phyloP scores from a whole-genome alignment of 1,140 invertebrate species.

The Dermatophagoides farinae region DNA sequence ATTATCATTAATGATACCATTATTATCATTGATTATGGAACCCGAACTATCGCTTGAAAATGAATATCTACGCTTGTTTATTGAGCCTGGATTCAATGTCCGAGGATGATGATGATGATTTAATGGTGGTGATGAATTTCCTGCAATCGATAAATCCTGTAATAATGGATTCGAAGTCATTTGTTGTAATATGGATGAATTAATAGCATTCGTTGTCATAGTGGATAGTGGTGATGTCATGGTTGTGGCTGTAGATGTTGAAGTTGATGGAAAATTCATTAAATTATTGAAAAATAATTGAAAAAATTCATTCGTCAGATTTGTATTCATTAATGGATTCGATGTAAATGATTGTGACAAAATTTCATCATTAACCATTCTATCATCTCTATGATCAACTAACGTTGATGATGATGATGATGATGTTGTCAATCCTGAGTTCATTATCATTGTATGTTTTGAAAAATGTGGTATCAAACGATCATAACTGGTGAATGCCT shows the following conservation, averaged over 20 bases:
- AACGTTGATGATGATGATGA: neutral
- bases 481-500: conserved; percentile 28
- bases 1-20: neutral
- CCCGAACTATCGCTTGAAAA: neutral
- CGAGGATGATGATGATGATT: too few relatives aligned
- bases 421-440: conserved; percentile 26
- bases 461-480: conserved; percentile 27
- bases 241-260: neutral
- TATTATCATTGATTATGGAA: neutral
- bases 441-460: conserved; percentile 38
- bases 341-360: neutral
- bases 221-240: neutral
- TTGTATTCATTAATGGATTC: neutral
- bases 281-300: conserved; percentile 1
- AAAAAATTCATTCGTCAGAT: neutral
- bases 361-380: conserved; percentile 36
- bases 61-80: neutral
- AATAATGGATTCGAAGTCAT: too few relatives aligned
- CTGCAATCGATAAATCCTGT: too few relatives aligned
- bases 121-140: too few relatives aligned
- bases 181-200: neutral
- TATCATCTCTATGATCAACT: conserved; percentile 25
- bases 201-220: neutral
- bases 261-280: neutral
- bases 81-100: too few relatives aligned